Base-by-base conservation (phyloP, 2,888 invertebrate genomes). In the Minunthozetes semirufus region DNA sequence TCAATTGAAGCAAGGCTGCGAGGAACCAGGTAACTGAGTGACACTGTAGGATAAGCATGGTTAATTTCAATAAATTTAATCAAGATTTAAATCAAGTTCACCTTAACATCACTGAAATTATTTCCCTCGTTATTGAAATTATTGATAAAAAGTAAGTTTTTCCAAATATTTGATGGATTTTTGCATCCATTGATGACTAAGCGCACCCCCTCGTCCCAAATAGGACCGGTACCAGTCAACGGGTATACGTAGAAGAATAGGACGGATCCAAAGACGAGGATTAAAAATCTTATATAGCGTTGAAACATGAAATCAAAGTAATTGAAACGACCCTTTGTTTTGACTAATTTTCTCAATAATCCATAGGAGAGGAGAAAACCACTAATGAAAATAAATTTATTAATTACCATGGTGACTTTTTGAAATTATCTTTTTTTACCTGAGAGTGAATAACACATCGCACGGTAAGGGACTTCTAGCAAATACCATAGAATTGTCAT, bases 201-300 rank as follows among this genome's bases (percentile, higher is more conserved):
- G 1, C 15, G 25, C 8, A 74, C 46, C n/a, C 74, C 74, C 25
- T n/a, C 13, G 9, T 74, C 74, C 74, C 74, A 76, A n/a, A 75
- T 25, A 0, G 76, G 76, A n/a, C 75, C 76, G 22, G 25, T 25
- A 48, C 70, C 61, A 5, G 66, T 19, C 19, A 53, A 22, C 9
- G 76, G 76, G 17, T 72, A 68, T n/a, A 76, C 1, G 29, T 53
- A 75, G 19, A 75, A 61, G 38, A 76, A 75, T 11, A 74, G n/a
- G 2, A 75, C 63, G 1, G 75, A 50, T 11, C 75, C 76, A 42
- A 66, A 25, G 13, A 42, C 48, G 5, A 70, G 22, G 5, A 70
- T 17, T 0, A 71, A 17, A 72, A 75, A 75, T 53, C 56, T 48
- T 15, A 63, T 17, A 68, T 74, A 76, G 27, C 71, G 48, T 19